Percentiles rank a stretch among this genome's conserved stretches.
These are phyloP conservation scores for Aricia artaxerxes DNA, from an alignment of 2,888 invertebrate genomes.

Conservation along the genomic window DNA sequence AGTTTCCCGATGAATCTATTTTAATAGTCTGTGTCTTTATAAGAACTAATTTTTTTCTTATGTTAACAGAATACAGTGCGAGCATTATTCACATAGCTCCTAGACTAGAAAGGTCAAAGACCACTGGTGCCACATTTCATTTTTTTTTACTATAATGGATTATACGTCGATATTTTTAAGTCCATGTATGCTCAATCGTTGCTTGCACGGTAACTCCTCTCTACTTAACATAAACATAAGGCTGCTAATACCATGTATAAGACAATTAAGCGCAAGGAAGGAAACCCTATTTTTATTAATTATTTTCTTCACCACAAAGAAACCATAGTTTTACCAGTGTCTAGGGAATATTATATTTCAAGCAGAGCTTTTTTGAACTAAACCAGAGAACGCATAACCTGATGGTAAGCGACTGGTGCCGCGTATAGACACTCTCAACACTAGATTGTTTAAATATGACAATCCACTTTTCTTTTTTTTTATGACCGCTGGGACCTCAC, in stretches of 20 bases:
- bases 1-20: too few relatives aligned
- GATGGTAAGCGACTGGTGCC: too few relatives aligned
- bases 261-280: neutral
- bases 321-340: constrained; percentile 14
- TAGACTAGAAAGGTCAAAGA: too few relatives aligned
- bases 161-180: neutral
- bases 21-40: too few relatives aligned
- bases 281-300: constrained; percentile 21
- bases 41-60: too few relatives aligned
- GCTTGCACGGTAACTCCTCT: neutral
- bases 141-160: neutral
- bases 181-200: neutral
- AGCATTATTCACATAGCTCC: too few relatives aligned
- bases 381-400: too few relatives aligned
- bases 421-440: neutral
- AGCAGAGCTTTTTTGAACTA: neutral
- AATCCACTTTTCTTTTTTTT: too few relatives aligned
- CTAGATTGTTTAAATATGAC: too few relatives aligned
- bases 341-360: constrained; percentile 6
- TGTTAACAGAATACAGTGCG: too few relatives aligned
- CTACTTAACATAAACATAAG: neutral
- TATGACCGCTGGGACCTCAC: too few relatives aligned
- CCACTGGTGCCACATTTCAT: too few relatives aligned
- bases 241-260: neutral
- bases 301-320: constrained; percentile 23